A percentile compares a stretch with the other conserved stretches of the same genome.
Conservation (phyloP, 2,888 invertebrate genomes). For the Palloptera scutellata region DNA sequence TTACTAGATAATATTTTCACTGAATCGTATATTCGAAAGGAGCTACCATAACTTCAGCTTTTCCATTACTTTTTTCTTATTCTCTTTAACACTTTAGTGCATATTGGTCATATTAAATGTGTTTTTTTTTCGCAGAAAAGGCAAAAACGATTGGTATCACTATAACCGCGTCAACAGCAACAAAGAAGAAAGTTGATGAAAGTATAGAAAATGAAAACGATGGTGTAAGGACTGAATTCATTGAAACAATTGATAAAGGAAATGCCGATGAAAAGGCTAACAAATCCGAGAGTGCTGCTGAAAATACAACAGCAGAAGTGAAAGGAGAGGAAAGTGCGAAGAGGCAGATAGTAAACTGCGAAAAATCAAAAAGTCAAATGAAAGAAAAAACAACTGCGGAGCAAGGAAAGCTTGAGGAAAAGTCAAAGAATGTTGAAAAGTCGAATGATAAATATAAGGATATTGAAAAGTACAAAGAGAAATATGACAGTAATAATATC, state of each 20-base stretch:
- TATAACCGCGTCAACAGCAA: background rate
- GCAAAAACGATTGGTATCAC: slow-evolving; percentile 2
- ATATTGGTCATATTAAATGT: slow-evolving; percentile 24
- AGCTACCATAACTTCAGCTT: no score
- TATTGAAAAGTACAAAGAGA: background rate
- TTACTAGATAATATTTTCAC: no score
- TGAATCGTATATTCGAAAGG: no score
- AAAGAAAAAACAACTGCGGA: background rate
- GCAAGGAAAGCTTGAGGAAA: background rate
- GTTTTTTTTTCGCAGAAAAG: slow-evolving; percentile 24
- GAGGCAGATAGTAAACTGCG: background rate
- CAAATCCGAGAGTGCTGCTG: background rate
- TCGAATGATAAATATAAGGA: background rate
- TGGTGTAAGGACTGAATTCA: background rate
- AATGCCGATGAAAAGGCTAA: slow-evolving; percentile 6
- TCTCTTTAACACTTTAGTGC: no score
- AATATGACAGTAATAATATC: background rate
- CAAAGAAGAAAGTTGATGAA: slow-evolving; percentile 3
- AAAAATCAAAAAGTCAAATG: background rate
- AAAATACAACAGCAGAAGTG: background rate
- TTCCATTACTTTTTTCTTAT: no score
- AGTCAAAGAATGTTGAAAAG: slow-evolving; percentile 4
- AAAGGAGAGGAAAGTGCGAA: background rate
- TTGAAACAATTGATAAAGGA: background rate
- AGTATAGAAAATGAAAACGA: slow-evolving; percentile 4